Base-by-base conservation (phyloP, 2,797 vertebrate genomes). In the Anableps anableps region DNA sequence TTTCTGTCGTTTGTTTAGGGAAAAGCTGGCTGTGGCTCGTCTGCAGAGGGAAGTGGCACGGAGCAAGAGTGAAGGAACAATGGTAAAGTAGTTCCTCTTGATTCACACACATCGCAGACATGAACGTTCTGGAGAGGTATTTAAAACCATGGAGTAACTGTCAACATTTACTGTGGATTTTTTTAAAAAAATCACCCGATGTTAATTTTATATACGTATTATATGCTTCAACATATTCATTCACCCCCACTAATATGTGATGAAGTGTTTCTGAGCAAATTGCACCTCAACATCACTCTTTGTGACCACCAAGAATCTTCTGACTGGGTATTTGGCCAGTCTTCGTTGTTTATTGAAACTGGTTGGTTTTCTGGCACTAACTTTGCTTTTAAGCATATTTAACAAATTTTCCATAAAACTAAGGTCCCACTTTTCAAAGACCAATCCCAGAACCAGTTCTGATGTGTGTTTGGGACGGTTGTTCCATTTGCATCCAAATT, bases 1-100 rank as follows among this genome's bases (percentile, higher is more conserved):
- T 66, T 36, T 75, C 48, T 73, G 21, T 47, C 9, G 29, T 75
- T 66, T 82, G 74, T 90, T 80, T 83, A 98, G 97, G 96, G 97
- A 97, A 95, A 98, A 98, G 94, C 92, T 98, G 95, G 97, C 96
- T 83, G 96, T 97, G 96, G 97, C 96, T 95, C 96, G 95, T 85
- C 95, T 98, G 92, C 97, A 97, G 96, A 94, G 95, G 86, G 97
- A 98, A 94, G 96, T 97, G 81, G 95, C 96, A 77, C 96, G 95
- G 85, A 97, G 95, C 93, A 95, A 96, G 94, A 97, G 95, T 26
- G 96, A 97, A 94, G 96, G 94, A 96, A 96, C 97, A 94, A 97
- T 97, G 97, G 97, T 98, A 96, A 92, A 83, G 85, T 88, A 68
- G 80, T 85, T 77, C 55, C 77, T 68, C 70, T 1, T 66, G 34